Evolutionary conservation across 1,140 invertebrate species (phyloP).

Genomic region (Hycleus cichorii): DNA sequence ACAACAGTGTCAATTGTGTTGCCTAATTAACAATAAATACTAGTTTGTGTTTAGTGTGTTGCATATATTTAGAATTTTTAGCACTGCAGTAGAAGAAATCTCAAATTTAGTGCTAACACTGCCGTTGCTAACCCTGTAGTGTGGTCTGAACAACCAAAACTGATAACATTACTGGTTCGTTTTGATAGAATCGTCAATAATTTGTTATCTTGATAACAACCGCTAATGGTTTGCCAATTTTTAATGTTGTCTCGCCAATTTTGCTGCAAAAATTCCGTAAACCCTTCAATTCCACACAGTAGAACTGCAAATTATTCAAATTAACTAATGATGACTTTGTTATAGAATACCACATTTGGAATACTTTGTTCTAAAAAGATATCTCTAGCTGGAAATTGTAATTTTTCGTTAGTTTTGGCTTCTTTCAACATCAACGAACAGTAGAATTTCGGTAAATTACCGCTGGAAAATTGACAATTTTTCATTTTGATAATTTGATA

Average conservation of each 20-base stretch:
- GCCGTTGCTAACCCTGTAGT: slow-evolving; percentile 31
- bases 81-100: neutral
- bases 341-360: neutral
- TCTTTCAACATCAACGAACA: slow-evolving; percentile 6
- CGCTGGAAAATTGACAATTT: too few relatives aligned
- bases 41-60: too few relatives aligned
- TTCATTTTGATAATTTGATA: too few relatives aligned
- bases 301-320: slow-evolving; percentile 5
- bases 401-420: neutral
- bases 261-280: slow-evolving; percentile 7
- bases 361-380: slow-evolving; percentile 5
- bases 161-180: slow-evolving; percentile 7
- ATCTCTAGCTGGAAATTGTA: slow-evolving; percentile 1
- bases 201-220: slow-evolving; percentile 10
- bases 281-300: slow-evolving; percentile 18
- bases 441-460: neutral
- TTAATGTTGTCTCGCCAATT: slow-evolving; percentile 7
- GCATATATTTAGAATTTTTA: too few relatives aligned
- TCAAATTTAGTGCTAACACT: slow-evolving; percentile 19
- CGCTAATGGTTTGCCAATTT: slow-evolving; percentile 12
- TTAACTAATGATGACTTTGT: neutral
- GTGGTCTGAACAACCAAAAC: slow-evolving; percentile 24
- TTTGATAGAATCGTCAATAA: neutral
- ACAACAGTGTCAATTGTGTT: too few relatives aligned
- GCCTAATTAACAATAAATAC: too few relatives aligned